Evolutionary conservation across 1,140 invertebrate genomes (phyloP).

Genomic region (Yoshiicerus persimilis): DNA sequence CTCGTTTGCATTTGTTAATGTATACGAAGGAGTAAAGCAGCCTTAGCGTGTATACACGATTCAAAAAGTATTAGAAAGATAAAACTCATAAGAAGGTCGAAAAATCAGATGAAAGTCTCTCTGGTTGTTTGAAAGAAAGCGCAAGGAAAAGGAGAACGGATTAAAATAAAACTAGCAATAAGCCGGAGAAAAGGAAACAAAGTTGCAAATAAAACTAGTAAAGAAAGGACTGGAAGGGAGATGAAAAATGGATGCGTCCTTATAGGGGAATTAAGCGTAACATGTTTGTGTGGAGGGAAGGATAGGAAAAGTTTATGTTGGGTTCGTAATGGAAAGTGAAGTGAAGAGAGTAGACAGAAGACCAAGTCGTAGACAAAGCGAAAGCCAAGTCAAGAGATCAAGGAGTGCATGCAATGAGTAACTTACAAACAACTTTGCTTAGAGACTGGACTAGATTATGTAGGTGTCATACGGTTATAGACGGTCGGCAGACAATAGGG

Average conservation of each 20-base stretch:
- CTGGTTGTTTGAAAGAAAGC: neutral
- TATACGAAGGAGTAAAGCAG: too few species aligned
- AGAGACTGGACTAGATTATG: neutral
- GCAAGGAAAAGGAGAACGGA: too few species aligned
- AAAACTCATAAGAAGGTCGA: neutral
- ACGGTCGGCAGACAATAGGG: neutral
- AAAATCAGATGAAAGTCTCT: neutral
- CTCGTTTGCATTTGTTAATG: too few species aligned
- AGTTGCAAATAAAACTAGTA: neutral
- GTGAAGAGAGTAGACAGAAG: neutral
- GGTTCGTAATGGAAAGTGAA: neutral
- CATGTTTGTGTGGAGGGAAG: neutral
- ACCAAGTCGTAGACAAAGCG: neutral
- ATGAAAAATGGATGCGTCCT: neutral
- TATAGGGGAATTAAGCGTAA: neutral
- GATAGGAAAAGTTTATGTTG: neutral
- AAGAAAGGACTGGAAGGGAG: neutral
- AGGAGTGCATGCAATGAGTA: conserved; percentile 8
- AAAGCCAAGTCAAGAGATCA: conserved; percentile 6
- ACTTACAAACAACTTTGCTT: conserved; percentile 1
- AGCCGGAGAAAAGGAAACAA: neutral
- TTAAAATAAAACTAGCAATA: neutral
- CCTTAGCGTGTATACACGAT: too few species aligned
- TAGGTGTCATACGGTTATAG: neutral
- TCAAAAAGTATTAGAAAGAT: too few species aligned